Base-by-base conservation (phyloP, 1,140 invertebrate genomes). In the Tetramorium alpestre region DNA sequence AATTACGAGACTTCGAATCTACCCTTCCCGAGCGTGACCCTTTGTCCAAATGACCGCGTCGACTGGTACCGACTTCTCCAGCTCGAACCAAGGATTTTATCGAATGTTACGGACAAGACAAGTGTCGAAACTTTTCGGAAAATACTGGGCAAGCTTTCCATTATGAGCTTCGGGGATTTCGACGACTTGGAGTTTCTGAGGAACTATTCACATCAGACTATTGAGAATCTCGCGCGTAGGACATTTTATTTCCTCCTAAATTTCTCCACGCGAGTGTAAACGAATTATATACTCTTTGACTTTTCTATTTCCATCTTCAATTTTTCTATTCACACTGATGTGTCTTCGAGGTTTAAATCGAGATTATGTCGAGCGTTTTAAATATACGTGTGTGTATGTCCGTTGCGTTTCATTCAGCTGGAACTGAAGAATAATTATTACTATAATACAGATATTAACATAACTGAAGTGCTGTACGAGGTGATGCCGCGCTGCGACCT, bases 101-200 rank as follows among this genome's bases (percentile, higher is more conserved):
- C 70, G 49, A 87, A 88, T 25, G 18, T 49, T 16, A 87, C 62
- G 11, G 67, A 87, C 7, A 16, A 51, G 6, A 11, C 5, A 47
- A 87, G 64, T 41, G 49, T 82, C n/a, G 38, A 75, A n/a, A 87
- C 64, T 58, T 88, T 87, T 44, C 85, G 85, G 0, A 73, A 82
- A 28, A 38, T 82, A 65, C 25, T 88, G 28, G 5, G 49, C 3
- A 56, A 22, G n/a, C 85, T 87, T 25, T 88, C 87, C 11, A 51
- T 82, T 18, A 58, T 88, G 22, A 88, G 77, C 54, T 87, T 88
- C 62, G 87, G 87, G 10, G 85, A 88, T 60, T 88, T 88, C 18
- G 85, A 88, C 25, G 38, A 72, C 0, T 18, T 88, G 3, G 13
- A 56, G 1, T 87, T 87, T 38, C 18, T 88, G 44, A 82, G 70